Conservation (phyloP, 2,888 invertebrate species). For the Andrena camellia region DNA sequence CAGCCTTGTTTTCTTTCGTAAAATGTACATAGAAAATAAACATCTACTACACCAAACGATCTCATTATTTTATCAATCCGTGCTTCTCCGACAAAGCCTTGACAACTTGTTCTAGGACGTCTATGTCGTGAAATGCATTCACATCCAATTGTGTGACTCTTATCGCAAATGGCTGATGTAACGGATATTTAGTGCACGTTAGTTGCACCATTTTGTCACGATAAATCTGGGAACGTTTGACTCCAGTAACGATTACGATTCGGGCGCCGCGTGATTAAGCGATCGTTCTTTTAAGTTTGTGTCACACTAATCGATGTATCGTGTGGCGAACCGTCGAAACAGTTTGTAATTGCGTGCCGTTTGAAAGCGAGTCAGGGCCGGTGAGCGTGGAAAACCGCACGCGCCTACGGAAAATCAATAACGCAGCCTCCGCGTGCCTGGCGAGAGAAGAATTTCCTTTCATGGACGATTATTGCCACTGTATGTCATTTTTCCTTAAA, state of each 20-base stretch:
- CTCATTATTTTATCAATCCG: neutral
- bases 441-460: slow-evolving; percentile 55
- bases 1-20: too few relatives aligned
- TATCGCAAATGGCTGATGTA: neutral
- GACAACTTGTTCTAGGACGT: neutral
- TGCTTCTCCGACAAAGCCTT: neutral
- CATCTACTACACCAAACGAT: neutral
- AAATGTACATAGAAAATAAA: too few relatives aligned
- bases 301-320: slow-evolving; percentile 21
- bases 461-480: slow-evolving; percentile 45
- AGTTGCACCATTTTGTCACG: neutral
- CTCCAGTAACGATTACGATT: neutral
- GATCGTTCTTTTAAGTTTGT: slow-evolving; percentile 34
- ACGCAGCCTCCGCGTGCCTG: slow-evolving; percentile 65
- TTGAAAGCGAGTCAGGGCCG: slow-evolving; percentile 63
- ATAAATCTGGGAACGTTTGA: neutral
- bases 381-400: slow-evolving; percentile 71
- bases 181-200: neutral
- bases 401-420: slow-evolving; percentile 76
- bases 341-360: slow-evolving; percentile 58
- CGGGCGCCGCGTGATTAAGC: neutral
- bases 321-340: slow-evolving; percentile 29
- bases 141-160: neutral
- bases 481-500: slow-evolving; percentile 8
- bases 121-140: neutral